Evolutionary conservation across 2,888 invertebrate genomes (phyloP).

Genomic region (Lutraria lutraria): DNA sequence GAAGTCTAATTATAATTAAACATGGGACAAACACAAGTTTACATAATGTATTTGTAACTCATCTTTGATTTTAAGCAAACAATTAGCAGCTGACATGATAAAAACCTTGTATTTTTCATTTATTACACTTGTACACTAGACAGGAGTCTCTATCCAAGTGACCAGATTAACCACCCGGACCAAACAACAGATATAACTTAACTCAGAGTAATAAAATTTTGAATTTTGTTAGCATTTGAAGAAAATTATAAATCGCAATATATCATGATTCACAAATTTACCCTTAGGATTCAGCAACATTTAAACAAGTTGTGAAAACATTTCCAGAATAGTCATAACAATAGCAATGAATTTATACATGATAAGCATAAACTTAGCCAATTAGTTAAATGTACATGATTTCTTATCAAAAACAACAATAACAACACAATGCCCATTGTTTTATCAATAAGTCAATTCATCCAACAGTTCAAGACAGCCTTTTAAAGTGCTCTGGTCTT

Average conservation of each 20-base stretch:
- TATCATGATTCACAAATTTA: not conserved
- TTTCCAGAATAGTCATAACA: not conserved
- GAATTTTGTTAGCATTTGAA: too few species aligned
- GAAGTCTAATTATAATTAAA: not conserved
- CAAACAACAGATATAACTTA: too few species aligned
- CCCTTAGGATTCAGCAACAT: constrained; percentile 2
- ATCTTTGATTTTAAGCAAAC: not conserved
- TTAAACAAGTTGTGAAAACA: not conserved
- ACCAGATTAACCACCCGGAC: too few species aligned
- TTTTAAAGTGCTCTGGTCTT: too few species aligned
- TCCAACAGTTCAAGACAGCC: not conserved
- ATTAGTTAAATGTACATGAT: not conserved
- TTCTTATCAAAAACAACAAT: not conserved
- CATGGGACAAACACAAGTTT: not conserved
- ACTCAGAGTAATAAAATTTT: too few species aligned
- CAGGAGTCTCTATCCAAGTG: too few species aligned
- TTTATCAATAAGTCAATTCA: not conserved
- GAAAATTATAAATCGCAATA: not conserved
- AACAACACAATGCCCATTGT: constrained; percentile 1
- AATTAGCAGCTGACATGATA: not conserved
- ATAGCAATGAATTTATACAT: not conserved
- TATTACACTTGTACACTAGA: not conserved
- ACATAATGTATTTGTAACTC: not conserved
- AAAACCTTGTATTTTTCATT: too few species aligned
- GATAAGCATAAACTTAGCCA: not conserved